Evolutionary conservation across 2,113 vertebrate genomes (phyloP), one percentile per base, ranked within the genome.

Genomic region (Crotalus horridus): DNA sequence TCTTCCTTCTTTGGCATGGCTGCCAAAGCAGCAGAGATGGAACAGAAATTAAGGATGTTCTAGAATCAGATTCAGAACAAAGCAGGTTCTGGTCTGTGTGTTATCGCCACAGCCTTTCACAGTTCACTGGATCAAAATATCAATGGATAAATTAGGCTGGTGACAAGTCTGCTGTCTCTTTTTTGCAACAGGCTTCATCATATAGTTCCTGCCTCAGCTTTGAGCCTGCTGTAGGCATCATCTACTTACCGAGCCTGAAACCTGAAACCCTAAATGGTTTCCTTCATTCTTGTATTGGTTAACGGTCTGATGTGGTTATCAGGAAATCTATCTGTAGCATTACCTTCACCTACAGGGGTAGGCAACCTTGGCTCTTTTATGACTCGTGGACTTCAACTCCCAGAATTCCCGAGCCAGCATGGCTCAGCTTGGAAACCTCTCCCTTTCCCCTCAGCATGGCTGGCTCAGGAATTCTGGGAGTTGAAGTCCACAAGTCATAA

Each of bases 211-310:
- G 81, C 97, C 97, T 96, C 93, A 21, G 94, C 94, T 96, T 96
- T 95, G 69, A 95, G 94, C 92, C 96, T 95, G 94, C 96, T 95
- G 94, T 96, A 95, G 93, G 89, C 94, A 95, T 91, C 0, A 1
- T 96, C 92, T 64, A 94, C 94, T 94, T 96, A 93, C 96, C 93
- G 95, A 97, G 97, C 96, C 97, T 0, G 2, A 95, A 97, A 97
- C 96, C 2, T 0, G 86, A 95, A 93, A 51, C 97, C 97, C 94
- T 90, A 96, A 96, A 95, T 91, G 92, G 87, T 93, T 39, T 53
- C 91, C 96, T 97, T 97, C 94, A 94, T 92, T 94, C 94, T 96
- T 39, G 93, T 92, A 95, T 96, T 96, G 97, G 91, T 89, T 96
- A 96, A 96, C 92, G 56, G 87, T 94, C 91, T 59, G 94, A 94